phyloP scores from a whole-genome alignment of 2,113 vertebrate species.

The Brienomyrus longianalis region DNA sequence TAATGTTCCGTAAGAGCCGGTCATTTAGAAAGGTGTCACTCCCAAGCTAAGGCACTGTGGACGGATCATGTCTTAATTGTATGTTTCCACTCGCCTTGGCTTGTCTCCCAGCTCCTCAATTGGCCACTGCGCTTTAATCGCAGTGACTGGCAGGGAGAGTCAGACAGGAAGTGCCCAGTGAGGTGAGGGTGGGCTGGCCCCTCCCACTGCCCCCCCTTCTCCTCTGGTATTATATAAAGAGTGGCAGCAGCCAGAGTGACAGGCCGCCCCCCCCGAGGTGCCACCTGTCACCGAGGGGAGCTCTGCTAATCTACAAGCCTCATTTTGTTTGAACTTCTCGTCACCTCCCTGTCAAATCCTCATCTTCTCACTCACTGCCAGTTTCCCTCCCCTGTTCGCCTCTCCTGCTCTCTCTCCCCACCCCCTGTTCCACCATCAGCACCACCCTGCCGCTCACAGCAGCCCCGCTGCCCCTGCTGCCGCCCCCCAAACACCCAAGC shows the following conservation, averaged over 20 bases:
- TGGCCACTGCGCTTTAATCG: slow-evolving; percentile 55
- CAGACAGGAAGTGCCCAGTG: slow-evolving; percentile 44
- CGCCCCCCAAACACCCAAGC: neutral
- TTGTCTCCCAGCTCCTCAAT: slow-evolving; percentile 32
- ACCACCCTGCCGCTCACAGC: slow-evolving; percentile 29
- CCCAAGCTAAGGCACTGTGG: neutral
- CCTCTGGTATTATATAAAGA: slow-evolving; percentile 77
- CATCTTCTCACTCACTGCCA: slow-evolving; percentile 75
- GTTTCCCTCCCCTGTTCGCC: slow-evolving; percentile 50
- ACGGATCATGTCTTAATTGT: slow-evolving; percentile 27
- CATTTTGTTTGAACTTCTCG: slow-evolving; percentile 77
- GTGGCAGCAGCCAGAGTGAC: slow-evolving; percentile 76
- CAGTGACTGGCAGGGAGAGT: slow-evolving; percentile 52
- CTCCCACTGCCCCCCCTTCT: neutral
- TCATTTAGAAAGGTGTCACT: neutral
- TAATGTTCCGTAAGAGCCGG: neutral
- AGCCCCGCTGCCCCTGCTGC: neutral
- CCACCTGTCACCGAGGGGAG: slow-evolving; percentile 82
- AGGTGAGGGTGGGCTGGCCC: slow-evolving; percentile 38
- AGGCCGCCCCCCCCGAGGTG: slow-evolving; percentile 87
- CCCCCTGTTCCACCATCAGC: slow-evolving; percentile 27
- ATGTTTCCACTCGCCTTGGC: slow-evolving; percentile 31
- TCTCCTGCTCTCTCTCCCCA: slow-evolving; percentile 19
- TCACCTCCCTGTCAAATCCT: slow-evolving; percentile 81
- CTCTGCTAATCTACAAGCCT: slow-evolving; percentile 76